Base-by-base conservation (phyloP, 1,140 invertebrate genomes). In the Cydia splendana region DNA sequence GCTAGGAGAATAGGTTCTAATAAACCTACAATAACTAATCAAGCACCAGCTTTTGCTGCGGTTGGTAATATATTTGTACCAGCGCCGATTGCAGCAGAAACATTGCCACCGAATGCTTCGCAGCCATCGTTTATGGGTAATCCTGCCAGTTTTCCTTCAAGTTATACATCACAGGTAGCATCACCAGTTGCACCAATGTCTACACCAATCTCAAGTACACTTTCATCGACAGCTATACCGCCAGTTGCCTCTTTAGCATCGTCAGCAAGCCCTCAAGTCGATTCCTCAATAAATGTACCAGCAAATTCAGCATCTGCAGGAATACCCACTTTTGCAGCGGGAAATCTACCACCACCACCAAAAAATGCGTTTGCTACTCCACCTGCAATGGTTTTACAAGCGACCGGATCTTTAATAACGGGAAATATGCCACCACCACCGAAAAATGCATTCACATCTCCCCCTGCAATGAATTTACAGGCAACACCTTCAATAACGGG, bases 51-150 rank as follows among this genome's bases (percentile, higher is more conserved):
- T 62, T 48, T 20, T 80, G 0, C 73, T 73, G 1, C 45, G 76
- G 3, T 76, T 79, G 30, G 82, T 4, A 90, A 91, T 80, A 87
- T 91, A 51, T 91, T 92, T 71, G 75, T 88, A 42, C 91, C 89
- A 48, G 81, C 78, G 34, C 75, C 81, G 24, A 48, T 38, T 20
- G 20, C 10, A 76, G 65, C 24, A 75, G 9, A 42, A 15, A 34
- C 30, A 7, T 13, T 51, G 57, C 30, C 48, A 69, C 30, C 20
- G 20, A 76, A 18, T 34, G 62, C 18, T 6, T 69, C 65, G 30
- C 65, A 69, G 34, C 13, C 30, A 69, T n/a, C 65, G 28, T 30
- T 69, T n/a, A 9, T 15, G 30, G 10, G 7, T 15, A 15, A 53
- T 18, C 6, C 65, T 71, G 5, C 6, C 1, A 18, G 9, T 3